A percentile compares a stretch with the other conserved stretches of the same genome.
These are phyloP conservation scores for Perca fluviatilis DNA, from an alignment of 2,113 vertebrate species.

Conservation along the genomic window DNA sequence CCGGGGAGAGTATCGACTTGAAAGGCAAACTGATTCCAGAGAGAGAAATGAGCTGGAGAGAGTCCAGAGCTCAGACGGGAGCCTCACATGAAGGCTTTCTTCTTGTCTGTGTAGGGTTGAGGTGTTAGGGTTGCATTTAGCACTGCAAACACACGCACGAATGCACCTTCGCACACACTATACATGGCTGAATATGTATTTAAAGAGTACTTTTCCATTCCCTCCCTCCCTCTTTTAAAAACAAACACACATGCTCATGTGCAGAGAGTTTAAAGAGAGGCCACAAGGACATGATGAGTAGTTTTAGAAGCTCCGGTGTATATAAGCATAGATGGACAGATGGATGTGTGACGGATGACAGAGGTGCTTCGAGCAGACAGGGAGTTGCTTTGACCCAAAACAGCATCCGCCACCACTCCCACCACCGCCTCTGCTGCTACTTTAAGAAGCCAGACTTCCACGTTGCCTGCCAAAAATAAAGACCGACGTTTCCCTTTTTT, in stretches of 20 bases:
- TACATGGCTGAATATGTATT: conserved; percentile 30
- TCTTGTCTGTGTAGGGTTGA: neutral
- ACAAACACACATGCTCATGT: conserved; percentile 27
- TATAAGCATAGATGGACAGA: neutral
- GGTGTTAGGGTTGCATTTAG: conserved; percentile 35
- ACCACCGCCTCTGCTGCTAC: conserved; percentile 11
- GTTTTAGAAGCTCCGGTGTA: neutral
- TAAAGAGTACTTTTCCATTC: conserved; percentile 5
- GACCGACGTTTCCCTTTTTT: conserved; percentile 36
- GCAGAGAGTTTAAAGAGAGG: neutral
- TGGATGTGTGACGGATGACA: conserved; percentile 26
- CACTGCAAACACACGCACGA: conserved; percentile 27
- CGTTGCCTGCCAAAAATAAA: conserved; percentile 58
- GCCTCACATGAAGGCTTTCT: conserved; percentile 17
- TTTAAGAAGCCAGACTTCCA: conserved; percentile 64
- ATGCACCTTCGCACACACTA: conserved; percentile 5
- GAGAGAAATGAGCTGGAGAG: conserved; percentile 53
- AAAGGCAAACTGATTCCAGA: conserved; percentile 38
- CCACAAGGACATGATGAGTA: conserved; percentile 4
- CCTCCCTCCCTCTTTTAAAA: conserved; percentile 6
- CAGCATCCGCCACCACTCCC: conserved; percentile 5
- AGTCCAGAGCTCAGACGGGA: conserved; percentile 32
- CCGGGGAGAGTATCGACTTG: conserved; percentile 41
- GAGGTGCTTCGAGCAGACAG: conserved; percentile 43
- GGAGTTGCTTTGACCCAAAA: conserved; percentile 58